Evolutionary conservation across 2,888 invertebrate genomes (phyloP), one percentile per base, ranked within the genome.

Genomic region (Resseliella maxima): DNA sequence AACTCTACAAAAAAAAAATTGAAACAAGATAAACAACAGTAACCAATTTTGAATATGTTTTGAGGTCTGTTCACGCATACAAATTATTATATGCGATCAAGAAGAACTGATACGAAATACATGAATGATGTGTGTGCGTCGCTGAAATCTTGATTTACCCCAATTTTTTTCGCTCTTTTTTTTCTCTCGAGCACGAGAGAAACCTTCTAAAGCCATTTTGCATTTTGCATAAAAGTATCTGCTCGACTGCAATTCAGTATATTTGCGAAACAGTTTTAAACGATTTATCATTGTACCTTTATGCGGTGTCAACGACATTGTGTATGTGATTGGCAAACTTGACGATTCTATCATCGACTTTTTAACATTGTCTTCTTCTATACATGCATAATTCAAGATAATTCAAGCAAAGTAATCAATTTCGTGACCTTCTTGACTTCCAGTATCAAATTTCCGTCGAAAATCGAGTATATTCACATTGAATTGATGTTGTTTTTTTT

Each of bases 371-470:
- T 21, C 50, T 50, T 50, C 10, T 50, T 59, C 15, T 59, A n/a
- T 15, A 24, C 27, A 59, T 59, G 12, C 59, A 59, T 59, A 59
- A 59, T 31, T 72, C 31, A 31, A 72, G 35, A 35, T n/a, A 72
- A 72, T 72, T 31, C 72, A 72, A 35, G 72, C n/a, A n/a, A 72
- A 31, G 15, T 31, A 72, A 72, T 72, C 72, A 72, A 72, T 83
- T 83, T n/a, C 24, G 83, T 38, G 83, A 83, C 83, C 83, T 83
- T 83, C 83, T 36, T n/a, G 64, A 64, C 6, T 64, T 64, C 64
- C 64, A 21, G 38, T 36, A 35, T 35, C 36, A 21, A 35, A 83
- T 38, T 83, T 83, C 72, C 15, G 0, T 18, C 21, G 31, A 15
- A n/a, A 31, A 72, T 72, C 72, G 35, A 31, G 72, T 72, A 35